phyloP scores from a whole-genome alignment of 2,113 vertebrate genomes.

The Lutjanus erythropterus region DNA sequence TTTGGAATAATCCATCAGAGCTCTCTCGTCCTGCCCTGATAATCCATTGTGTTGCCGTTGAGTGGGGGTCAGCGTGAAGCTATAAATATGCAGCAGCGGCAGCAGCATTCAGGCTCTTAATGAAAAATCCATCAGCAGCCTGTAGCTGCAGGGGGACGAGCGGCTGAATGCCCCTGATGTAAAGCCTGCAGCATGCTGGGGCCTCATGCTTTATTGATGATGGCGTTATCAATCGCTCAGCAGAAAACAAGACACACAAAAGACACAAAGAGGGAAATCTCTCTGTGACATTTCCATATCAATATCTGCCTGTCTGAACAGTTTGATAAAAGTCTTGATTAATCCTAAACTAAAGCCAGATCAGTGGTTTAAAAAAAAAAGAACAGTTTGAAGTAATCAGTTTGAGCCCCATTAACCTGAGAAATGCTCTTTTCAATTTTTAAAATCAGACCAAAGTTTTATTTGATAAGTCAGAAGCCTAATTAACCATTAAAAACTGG shows the following conservation, averaged over 20 bases:
- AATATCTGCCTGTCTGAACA: background rate
- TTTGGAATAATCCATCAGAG: background rate
- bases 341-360: no score
- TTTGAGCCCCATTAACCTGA: no score
- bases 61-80: slow-evolving; percentile 8
- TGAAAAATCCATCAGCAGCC: slow-evolving; percentile 61
- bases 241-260: background rate
- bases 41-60: slow-evolving; percentile 17
- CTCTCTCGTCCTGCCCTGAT: background rate
- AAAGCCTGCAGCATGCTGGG: background rate
- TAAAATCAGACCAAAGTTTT: no score
- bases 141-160: background rate
- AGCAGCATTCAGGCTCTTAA: slow-evolving; percentile 34
- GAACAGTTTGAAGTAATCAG: no score
- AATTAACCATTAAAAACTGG: no score
- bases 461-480: no score
- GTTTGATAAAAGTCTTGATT: no score
- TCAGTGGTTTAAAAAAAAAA: no score
- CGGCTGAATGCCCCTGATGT: background rate
- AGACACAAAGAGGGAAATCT: background rate
- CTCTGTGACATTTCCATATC: background rate
- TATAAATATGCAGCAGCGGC: slow-evolving; percentile 47
- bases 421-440: no score
- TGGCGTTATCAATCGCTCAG: background rate
- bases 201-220: slow-evolving; percentile 14